Conservation (phyloP, 2,113 vertebrate species). For the Apus apus region DNA sequence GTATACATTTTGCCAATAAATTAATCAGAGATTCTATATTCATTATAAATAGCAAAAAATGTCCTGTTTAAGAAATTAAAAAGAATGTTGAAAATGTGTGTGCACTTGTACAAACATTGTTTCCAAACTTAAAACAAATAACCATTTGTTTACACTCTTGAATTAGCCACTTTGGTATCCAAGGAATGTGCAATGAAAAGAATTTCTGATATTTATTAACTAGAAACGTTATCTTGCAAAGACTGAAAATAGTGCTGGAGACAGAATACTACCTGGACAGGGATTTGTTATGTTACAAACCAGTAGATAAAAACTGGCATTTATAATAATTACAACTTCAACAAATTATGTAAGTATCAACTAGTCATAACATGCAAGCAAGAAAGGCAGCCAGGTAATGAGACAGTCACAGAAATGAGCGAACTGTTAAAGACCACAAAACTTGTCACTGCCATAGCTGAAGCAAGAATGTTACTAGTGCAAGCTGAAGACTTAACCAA, state of each 20-base stretch:
- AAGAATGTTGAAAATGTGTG: background rate
- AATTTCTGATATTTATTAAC: slow-evolving; percentile 54
- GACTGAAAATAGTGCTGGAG: background rate
- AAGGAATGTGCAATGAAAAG: slow-evolving; percentile 31
- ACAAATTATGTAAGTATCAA: background rate
- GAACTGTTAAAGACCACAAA: background rate
- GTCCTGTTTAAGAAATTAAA: background rate
- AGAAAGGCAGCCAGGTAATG: background rate
- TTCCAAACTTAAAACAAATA: slow-evolving; percentile 45
- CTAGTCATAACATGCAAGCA: background rate
- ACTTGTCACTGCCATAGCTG: background rate
- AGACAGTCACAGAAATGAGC: background rate
- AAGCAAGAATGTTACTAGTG: background rate
- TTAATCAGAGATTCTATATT: background rate
- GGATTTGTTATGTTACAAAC: background rate
- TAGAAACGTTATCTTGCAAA: background rate
- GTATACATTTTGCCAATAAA: background rate
- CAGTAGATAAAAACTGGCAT: background rate
- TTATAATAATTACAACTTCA: background rate
- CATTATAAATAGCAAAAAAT: background rate
- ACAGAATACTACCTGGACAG: background rate
- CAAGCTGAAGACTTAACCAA: background rate
- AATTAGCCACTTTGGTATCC: slow-evolving; percentile 23
- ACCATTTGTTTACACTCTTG: slow-evolving; percentile 21
- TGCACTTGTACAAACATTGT: slow-evolving; percentile 28